A percentile compares a stretch with the other conserved stretches of the same genome.
These are phyloP conservation scores for Drosophila pegasa DNA, from an alignment of 2,888 invertebrate species.

Conservation along the genomic window DNA sequence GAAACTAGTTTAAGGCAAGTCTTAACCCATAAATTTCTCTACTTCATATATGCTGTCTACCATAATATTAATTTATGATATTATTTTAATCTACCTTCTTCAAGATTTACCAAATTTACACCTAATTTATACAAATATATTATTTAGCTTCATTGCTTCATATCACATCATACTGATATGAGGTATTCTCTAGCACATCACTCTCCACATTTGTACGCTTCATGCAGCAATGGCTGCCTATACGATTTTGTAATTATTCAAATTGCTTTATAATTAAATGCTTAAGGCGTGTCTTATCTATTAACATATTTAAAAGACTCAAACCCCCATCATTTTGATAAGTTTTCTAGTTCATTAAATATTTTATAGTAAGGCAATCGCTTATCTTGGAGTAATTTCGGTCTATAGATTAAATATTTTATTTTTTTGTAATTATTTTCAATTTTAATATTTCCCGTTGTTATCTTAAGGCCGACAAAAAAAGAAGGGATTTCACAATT, in stretches of 20 bases:
- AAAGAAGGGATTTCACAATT: conserved; percentile 4
- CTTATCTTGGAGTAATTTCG: conserved; percentile 1
- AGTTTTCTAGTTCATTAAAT: conserved; percentile 6
- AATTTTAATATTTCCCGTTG: background rate
- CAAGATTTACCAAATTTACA: background rate
- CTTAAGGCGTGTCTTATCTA: background rate
- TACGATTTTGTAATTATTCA: conserved; percentile 2
- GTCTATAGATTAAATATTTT: background rate
- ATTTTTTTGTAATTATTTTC: background rate
- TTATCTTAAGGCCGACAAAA: background rate
- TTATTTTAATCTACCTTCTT: background rate
- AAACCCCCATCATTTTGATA: conserved; percentile 8
- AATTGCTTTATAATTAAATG: conserved; percentile 7
- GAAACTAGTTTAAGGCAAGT: background rate
- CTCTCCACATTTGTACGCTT: background rate
- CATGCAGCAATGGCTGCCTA: conserved; percentile 2
- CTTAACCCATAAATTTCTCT: background rate
- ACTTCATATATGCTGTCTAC: background rate
- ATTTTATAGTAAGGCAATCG: background rate
- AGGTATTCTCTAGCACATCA: background rate
- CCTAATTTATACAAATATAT: background rate
- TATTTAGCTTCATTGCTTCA: background rate
- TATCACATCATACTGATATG: background rate
- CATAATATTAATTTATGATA: background rate
- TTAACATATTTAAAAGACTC: conserved; percentile 12